Evolutionary conservation across 2,888 invertebrate species (phyloP), one percentile per base, ranked within the genome.

Genomic region (Gryllus longicercus): DNA sequence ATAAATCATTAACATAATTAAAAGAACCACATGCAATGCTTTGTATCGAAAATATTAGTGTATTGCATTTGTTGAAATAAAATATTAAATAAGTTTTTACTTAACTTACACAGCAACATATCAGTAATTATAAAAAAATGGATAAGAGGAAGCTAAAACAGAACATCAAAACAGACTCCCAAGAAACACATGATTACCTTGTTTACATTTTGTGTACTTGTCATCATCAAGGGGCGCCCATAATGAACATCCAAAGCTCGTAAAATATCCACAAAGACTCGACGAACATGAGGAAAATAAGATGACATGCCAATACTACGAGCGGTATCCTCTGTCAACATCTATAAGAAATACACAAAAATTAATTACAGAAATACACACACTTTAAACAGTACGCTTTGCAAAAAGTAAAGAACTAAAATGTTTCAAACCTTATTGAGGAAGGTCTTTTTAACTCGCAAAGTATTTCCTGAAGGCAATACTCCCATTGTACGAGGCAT

Each of bases 401-500:
- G 14, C 14, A 77, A 77, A 77, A 74, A 18, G 18, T 38, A 76
- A 74, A 74, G 80, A 75, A 25, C 1, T 23, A 76, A 38, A 38
- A 38, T 8, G 38, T 38, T 8, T 8, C 23, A 25, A 84, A 88
- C 90, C 86, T 98, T 98, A 86, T 97, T 98, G 5, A 99, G 89
- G 86, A 96, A 98, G 0, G 98, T 98, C 87, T 98, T 97, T 86
- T 98, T 97, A 0, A 98, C 96, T 51, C 98, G 90, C 81, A 97
- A 88, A 0, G 98, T 98, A 86, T 96, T 97, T 0, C 98, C 98
- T 0, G 98, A 98, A 0, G 98, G 98, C 80, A 98, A 87, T 0
- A 96, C 96, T 0, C 97, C 97, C 81, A 97, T 95, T 0, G 97
- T 96, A 83, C 98, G 91, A 0, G 99, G 99, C 99, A 99, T 99